Evolutionary conservation across 2,888 invertebrate species (phyloP), one percentile per base, ranked within the genome.

Genomic region (Mamestra brassicae): DNA sequence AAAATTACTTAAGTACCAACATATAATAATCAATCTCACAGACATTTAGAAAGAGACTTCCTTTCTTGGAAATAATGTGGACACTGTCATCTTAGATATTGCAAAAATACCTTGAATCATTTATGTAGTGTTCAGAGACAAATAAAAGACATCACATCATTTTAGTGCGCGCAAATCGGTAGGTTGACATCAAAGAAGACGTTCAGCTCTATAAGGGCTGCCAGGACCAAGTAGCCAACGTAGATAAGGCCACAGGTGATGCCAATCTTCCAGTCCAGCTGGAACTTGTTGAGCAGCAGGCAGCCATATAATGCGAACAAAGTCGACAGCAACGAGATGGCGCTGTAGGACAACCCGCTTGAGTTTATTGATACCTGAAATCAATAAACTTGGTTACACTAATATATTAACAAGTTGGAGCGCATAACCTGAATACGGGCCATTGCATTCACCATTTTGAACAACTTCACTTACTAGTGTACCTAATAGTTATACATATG

Each of bases 121-220:
- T 11, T n/a, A 36, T 38, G 36, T 26, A 54, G 15, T 26, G 6
- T 4, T 47, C 34, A 47, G 10, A 10, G 8, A 5, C 15, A 15
- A 26, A 57, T 17, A 38, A 36, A 52, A 36, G 6, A n/a, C 26
- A 47, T 15, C 4, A 26, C 4, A 4, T 47, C 8, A 4, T 13
- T 11, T 81, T 82, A 93, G 89, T 97, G 97, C 70, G 95, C 95
- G 90, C 98, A 98, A 13, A 97, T 97, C 0, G 98, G 98, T 67
- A 97, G 92, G 93, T 98, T 98, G 10, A 98, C 98, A 3, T 96
- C 93, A 87, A 98, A 98, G 91, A 98, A 98, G 10, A 98, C 96
- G 90, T 98, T 98, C 69, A 98, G 96, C 92, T 98, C 98, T 68
- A 98, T 97, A 38, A 98, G 93, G 15, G 98, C 97, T 0, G 98